These are phyloP conservation scores for Cheilinus undulatus DNA, from an alignment of 2,113 vertebrate species.

Conservation along the genomic window DNA sequence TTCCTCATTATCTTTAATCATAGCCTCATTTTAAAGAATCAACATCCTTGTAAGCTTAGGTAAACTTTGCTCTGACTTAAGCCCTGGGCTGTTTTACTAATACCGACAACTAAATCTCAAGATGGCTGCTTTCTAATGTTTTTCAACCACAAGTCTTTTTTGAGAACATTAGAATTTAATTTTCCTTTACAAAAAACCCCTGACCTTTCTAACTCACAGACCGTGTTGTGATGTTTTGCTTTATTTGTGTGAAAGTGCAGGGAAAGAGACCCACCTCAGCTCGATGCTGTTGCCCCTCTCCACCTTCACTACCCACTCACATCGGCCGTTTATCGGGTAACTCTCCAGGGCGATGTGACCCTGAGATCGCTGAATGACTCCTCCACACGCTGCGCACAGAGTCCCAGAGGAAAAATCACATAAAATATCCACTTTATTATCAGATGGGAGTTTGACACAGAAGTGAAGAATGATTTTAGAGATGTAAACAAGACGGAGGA, in stretches of 20 bases:
- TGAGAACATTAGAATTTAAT: background rate
- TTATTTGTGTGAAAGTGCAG: background rate
- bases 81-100: background rate
- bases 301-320: conserved; percentile 90
- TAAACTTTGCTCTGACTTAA: background rate
- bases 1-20: background rate
- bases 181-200: too few species aligned
- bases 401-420: conserved; percentile 32
- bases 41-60: background rate
- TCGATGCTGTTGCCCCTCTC: conserved; percentile 84
- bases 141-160: background rate
- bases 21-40: background rate
- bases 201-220: too few species aligned
- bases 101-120: background rate
- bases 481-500: background rate
- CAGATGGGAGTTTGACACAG: conserved; percentile 29
- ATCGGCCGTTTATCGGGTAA: conserved; percentile 90
- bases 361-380: conserved; percentile 84
- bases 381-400: conserved; percentile 85
- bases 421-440: conserved; percentile 13
- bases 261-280: conserved; percentile 81
- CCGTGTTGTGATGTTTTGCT: background rate
- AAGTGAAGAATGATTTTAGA: background rate
- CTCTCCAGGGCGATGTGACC: conserved; percentile 91
- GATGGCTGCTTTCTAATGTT: background rate